These are phyloP conservation scores for Raillietiella orientalis DNA, from an alignment of 2,888 invertebrate species.

Conservation along the genomic window DNA sequence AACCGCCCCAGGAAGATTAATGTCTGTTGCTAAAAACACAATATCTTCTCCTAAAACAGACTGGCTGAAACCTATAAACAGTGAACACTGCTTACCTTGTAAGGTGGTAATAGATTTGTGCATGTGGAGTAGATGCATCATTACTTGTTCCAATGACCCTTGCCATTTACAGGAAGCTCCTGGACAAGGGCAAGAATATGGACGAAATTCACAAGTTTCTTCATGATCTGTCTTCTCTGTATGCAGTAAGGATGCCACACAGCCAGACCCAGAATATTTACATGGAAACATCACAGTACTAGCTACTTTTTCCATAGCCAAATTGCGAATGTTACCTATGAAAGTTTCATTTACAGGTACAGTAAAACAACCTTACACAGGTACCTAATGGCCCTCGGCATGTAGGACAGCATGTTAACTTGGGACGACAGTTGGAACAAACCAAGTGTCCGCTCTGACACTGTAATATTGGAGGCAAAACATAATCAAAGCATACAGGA, in stretches of 20 bases:
- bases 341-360: conserved; percentile 5
- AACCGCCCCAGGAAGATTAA: conserved; percentile 92
- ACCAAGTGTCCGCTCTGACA: conserved; percentile 1
- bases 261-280: conserved; percentile 86
- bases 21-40: conserved; percentile 95
- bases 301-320: conserved; percentile 98
- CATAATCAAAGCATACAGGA: conserved; percentile 2
- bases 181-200: conserved; percentile 97
- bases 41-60: conserved; percentile 58
- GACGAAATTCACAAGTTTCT: conserved; percentile 89
- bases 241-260: conserved; percentile 59
- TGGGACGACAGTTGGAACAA: conserved; percentile 48
- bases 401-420: conserved; percentile 87
- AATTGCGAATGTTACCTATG: conserved; percentile 67
- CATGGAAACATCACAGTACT: conserved; percentile 95
- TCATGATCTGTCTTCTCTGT: conserved; percentile 98
- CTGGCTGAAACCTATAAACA: conserved; percentile 2
- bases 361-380: conserved; percentile 4
- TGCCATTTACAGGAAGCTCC: conserved; percentile 99
- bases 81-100: not conserved
- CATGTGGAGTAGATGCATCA: conserved; percentile 71
- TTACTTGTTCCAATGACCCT: conserved; percentile 85
- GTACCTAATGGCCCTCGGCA: conserved; percentile 65
- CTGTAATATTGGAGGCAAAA: conserved; percentile 1
- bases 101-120: conserved; percentile 22